phyloP scores from a whole-genome alignment of 2,888 invertebrate genomes.

The Plebejus melissa region DNA sequence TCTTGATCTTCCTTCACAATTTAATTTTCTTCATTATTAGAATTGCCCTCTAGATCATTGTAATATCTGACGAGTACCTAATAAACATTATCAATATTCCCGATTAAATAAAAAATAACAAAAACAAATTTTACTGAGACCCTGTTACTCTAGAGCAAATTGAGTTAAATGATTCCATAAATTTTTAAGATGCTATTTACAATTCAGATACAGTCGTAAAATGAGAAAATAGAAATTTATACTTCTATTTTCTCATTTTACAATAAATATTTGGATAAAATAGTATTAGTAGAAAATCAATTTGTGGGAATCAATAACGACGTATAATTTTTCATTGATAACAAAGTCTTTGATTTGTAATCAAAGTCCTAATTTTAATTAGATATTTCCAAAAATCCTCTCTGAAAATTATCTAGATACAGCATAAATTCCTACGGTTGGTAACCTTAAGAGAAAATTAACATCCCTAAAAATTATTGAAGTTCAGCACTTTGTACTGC shows the following conservation, averaged over 20 bases:
- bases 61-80: background rate
- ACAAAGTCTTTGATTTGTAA: too few relatives aligned
- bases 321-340: too few relatives aligned
- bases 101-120: background rate
- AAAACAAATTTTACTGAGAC: background rate
- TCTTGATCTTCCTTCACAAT: background rate
- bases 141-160: background rate
- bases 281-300: too few relatives aligned
- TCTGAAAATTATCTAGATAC: too few relatives aligned
- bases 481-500: background rate
- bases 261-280: too few relatives aligned
- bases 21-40: too few relatives aligned
- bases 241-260: background rate
- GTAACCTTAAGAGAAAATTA: background rate
- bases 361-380: too few relatives aligned
- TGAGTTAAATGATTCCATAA: background rate
- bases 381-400: too few relatives aligned
- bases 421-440: too few relatives aligned
- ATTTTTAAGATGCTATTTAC: background rate
- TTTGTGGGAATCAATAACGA: too few relatives aligned
- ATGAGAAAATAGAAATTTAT: background rate
- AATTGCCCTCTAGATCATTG: background rate
- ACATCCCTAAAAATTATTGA: background rate
- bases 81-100: background rate
- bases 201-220: slow-evolving; percentile 2